phyloP scores from a whole-genome alignment of 2,797 vertebrate species.

The Lepus townsendii region DNA sequence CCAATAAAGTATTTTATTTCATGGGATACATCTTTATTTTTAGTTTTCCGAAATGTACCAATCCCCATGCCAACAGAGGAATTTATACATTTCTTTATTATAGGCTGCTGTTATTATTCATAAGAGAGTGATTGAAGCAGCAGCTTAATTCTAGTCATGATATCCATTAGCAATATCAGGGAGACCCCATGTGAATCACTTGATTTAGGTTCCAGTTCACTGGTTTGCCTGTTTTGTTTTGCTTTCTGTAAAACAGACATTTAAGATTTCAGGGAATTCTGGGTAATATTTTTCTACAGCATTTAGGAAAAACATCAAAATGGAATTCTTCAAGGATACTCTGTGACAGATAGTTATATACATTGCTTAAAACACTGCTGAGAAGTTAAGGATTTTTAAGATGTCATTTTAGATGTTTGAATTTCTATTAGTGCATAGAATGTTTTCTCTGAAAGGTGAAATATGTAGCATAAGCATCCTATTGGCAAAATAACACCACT shows the following conservation, averaged over 20 bases:
- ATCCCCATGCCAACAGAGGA: background rate
- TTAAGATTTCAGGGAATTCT: background rate
- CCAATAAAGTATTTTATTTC: background rate
- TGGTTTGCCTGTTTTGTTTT: background rate
- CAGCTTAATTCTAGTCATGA: background rate
- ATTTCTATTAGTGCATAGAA: background rate
- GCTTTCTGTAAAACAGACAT: background rate
- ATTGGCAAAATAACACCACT: background rate
- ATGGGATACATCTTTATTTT: constrained; percentile 5
- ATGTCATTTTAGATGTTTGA: background rate
- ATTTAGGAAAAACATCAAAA: background rate
- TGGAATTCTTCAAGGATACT: background rate
- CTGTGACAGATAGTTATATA: background rate
- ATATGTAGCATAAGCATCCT: background rate
- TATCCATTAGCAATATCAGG: background rate
- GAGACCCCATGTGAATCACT: background rate
- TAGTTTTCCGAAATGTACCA: background rate
- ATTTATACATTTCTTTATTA: background rate
- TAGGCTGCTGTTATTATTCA: background rate
- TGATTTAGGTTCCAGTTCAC: background rate
- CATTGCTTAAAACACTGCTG: background rate
- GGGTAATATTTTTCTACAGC: background rate
- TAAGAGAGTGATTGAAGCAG: background rate
- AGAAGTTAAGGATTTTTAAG: background rate
- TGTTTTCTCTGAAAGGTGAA: background rate